Conservation (phyloP, 1,140 invertebrate species). For the Drosophila biarmipes region DNA sequence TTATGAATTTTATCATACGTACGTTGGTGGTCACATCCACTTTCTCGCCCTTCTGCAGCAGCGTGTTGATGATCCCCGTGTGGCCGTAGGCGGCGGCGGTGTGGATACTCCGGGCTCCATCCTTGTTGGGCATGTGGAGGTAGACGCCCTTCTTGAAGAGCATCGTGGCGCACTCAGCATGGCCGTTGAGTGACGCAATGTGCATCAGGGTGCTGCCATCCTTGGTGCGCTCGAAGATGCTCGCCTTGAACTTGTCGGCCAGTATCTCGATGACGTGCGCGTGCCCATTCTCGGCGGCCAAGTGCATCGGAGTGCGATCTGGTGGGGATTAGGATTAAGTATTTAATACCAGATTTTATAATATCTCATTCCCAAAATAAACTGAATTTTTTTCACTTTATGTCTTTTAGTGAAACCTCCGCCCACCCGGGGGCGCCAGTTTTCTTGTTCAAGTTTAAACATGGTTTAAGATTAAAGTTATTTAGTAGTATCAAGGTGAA, state of each 20-base stretch:
- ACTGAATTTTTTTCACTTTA: background rate
- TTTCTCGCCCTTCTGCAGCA: constrained; percentile 97
- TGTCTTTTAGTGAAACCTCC: background rate
- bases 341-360: no score
- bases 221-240: constrained; percentile 96
- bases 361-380: no score
- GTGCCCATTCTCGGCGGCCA: constrained; percentile 98
- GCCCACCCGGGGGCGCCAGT: background rate
- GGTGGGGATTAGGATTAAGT: background rate
- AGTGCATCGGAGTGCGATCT: constrained; percentile 98
- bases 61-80: constrained; percentile 97
- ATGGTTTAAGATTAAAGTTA: background rate
- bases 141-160: constrained; percentile 99
- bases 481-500: background rate
- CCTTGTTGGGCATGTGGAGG: constrained; percentile 99
- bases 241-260: constrained; percentile 98
- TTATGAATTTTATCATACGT: constrained; percentile 75
- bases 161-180: constrained; percentile 99
- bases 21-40: constrained; percentile 98
- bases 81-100: constrained; percentile 97
- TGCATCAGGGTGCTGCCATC: constrained; percentile 99
- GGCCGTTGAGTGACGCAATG: constrained; percentile 97
- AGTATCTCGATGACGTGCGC: constrained; percentile 97
- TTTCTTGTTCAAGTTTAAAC: background rate
- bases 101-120: constrained; percentile 95